Conservation (phyloP, 1,140 invertebrate species). For the Nilaparvata lugens region DNA sequence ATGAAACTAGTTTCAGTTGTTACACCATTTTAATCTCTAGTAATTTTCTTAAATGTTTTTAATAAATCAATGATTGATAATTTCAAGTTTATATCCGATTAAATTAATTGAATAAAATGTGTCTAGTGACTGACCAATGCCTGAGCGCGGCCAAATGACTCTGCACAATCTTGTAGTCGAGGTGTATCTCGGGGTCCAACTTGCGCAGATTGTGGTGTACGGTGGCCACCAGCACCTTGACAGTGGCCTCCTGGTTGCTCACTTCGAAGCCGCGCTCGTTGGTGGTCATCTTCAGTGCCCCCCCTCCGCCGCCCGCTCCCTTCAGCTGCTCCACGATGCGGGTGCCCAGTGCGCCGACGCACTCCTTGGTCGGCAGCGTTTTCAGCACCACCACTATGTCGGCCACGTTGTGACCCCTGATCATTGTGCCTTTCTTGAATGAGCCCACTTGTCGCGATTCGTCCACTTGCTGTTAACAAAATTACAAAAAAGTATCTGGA, state of each 20-base stretch:
- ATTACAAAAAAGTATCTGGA: too few species aligned
- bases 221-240: conserved; percentile 85
- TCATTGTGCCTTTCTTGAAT: conserved; percentile 97
- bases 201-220: conserved; percentile 88
- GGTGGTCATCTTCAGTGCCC: conserved; percentile 43
- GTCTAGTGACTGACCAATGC: conserved; percentile 57
- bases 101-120: too few species aligned
- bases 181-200: conserved; percentile 82
- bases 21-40: too few species aligned
- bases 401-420: conserved; percentile 88
- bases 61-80: too few species aligned
- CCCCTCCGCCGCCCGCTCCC: conserved; percentile 18
- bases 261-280: conserved; percentile 79
- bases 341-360: conserved; percentile 56
- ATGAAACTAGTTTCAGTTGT: too few species aligned
- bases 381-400: conserved; percentile 98
- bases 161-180: conserved; percentile 77
- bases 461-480: conserved; percentile 75
- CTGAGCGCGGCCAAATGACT: conserved; percentile 87
- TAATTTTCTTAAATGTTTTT: too few species aligned
- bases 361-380: conserved; percentile 91
- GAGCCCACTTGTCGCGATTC: conserved; percentile 94
- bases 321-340: conserved; percentile 23
- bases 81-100: too few species aligned
- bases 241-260: conserved; percentile 67